phyloP scores from a whole-genome alignment of 2,797 vertebrate species.

The Bovichtus diacanthus region DNA sequence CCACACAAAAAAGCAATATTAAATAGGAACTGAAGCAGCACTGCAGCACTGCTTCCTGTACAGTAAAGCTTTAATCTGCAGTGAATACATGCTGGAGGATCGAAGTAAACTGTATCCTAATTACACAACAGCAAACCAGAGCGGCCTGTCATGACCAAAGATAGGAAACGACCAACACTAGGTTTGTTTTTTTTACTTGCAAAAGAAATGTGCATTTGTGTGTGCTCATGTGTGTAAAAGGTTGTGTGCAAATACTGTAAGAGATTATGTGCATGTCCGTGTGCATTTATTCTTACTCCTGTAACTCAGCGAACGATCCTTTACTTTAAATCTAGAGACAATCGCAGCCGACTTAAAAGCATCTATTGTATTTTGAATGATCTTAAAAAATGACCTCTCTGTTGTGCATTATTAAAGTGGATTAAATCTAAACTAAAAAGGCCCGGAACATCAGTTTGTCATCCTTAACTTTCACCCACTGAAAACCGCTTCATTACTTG shows the following conservation, averaged over 20 bases:
- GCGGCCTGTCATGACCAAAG: constrained; percentile 22
- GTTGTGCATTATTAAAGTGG: constrained; percentile 24
- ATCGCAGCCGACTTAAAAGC: constrained; percentile 1
- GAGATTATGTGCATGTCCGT: constrained; percentile 11
- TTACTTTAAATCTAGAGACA: constrained; percentile 1
- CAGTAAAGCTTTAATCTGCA: constrained; percentile 18
- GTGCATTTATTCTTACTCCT: neutral
- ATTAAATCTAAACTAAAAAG: constrained; percentile 21
- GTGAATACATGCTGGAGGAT: neutral
- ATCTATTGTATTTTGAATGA: constrained; percentile 13
- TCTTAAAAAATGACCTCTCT: constrained; percentile 11
- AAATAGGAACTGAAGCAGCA: constrained; percentile 64
- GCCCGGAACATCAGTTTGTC: neutral
- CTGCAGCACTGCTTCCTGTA: constrained; percentile 35
- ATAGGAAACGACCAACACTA: constrained; percentile 35
- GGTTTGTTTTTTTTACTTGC: neutral
- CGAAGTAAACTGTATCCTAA: constrained; percentile 12
- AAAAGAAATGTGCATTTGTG: constrained; percentile 4
- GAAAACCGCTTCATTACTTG: constrained; percentile 17
- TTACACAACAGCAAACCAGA: constrained; percentile 36
- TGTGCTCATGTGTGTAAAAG: neutral
- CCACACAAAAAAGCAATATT: constrained; percentile 14
- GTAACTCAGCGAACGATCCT: constrained; percentile 6
- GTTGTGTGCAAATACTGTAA: neutral
- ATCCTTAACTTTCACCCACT: constrained; percentile 1